Evolutionary conservation across 2,113 vertebrate genomes (phyloP).

Genomic region (Rissa tridactyla): DNA sequence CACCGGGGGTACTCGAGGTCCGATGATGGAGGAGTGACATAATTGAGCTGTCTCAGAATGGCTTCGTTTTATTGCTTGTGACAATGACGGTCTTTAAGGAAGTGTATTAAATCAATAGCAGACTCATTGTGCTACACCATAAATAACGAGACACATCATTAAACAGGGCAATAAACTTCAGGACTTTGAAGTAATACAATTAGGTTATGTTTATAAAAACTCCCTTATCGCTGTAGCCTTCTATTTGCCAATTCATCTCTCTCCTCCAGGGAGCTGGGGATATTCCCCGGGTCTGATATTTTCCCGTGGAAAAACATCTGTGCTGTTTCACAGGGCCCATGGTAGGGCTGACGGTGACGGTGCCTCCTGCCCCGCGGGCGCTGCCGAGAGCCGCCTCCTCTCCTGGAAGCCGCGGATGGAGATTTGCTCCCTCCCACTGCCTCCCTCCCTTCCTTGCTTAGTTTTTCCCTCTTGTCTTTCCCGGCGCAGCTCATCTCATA

Average conservation of each 20-base stretch:
- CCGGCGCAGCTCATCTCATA: neutral
- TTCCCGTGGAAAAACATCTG: neutral
- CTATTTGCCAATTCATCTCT: slow-evolving; percentile 50
- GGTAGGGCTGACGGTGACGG: neutral
- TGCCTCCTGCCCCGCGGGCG: neutral
- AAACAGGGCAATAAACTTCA: slow-evolving; percentile 80
- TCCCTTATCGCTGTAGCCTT: slow-evolving; percentile 46
- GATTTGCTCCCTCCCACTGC: rapidly evolving
- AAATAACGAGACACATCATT: slow-evolving; percentile 82
- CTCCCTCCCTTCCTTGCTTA: neutral
- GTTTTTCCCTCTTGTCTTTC: neutral
- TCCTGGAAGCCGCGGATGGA: rapidly evolving
- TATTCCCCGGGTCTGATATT: neutral
- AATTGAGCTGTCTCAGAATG: slow-evolving; percentile 74
- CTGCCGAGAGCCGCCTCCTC: neutral
- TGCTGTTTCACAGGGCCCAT: neutral
- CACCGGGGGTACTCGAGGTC: neutral
- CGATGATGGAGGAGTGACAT: slow-evolving; percentile 65
- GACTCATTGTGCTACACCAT: slow-evolving; percentile 70
- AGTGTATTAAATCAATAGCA: slow-evolving; percentile 82
- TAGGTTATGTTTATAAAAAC: slow-evolving; percentile 80
- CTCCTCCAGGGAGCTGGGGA: neutral
- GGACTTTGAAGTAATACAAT: slow-evolving; percentile 79
- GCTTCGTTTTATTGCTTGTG: slow-evolving; percentile 75
- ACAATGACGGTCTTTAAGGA: slow-evolving; percentile 80